Evolutionary conservation across 2,888 invertebrate species (phyloP).

Genomic region (Halictus ligatus): DNA sequence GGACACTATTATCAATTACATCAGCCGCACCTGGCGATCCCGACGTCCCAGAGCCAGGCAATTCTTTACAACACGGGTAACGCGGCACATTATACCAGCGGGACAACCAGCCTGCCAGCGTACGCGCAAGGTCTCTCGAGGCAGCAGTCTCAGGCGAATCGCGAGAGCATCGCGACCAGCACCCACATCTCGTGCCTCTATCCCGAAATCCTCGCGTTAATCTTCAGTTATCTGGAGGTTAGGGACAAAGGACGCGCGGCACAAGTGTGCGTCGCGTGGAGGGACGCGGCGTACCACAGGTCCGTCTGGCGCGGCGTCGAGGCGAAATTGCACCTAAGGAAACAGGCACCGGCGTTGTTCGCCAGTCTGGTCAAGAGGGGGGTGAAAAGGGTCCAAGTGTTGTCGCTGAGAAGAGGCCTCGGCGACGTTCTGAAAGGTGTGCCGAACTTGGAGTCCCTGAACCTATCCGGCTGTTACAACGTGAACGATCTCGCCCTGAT

Average conservation of each 20-base stretch:
- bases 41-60: constrained; percentile 73
- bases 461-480: constrained; percentile 97
- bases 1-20: constrained; percentile 85
- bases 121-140: constrained; percentile 72
- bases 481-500: constrained; percentile 94
- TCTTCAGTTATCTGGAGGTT: constrained; percentile 95
- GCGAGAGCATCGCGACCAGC: constrained; percentile 64
- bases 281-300: constrained; percentile 96
- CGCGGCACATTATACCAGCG: constrained; percentile 76
- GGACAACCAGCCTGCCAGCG: constrained; percentile 71
- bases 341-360: constrained; percentile 93
- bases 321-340: constrained; percentile 94
- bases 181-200: constrained; percentile 94
- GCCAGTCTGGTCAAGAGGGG: constrained; percentile 94
- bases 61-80: constrained; percentile 73
- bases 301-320: constrained; percentile 98
- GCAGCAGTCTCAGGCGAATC: constrained; percentile 54
- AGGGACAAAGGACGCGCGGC: constrained; percentile 95
- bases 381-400: constrained; percentile 94
- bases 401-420: constrained; percentile 93
- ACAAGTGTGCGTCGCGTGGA: constrained; percentile 95
- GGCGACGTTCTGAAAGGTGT: constrained; percentile 94
- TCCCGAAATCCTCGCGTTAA: constrained; percentile 96
- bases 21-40: constrained; percentile 82
- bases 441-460: constrained; percentile 94